These are phyloP conservation scores for Baronia brevicornis DNA, from an alignment of 2,888 invertebrate species.

Conservation along the genomic window DNA sequence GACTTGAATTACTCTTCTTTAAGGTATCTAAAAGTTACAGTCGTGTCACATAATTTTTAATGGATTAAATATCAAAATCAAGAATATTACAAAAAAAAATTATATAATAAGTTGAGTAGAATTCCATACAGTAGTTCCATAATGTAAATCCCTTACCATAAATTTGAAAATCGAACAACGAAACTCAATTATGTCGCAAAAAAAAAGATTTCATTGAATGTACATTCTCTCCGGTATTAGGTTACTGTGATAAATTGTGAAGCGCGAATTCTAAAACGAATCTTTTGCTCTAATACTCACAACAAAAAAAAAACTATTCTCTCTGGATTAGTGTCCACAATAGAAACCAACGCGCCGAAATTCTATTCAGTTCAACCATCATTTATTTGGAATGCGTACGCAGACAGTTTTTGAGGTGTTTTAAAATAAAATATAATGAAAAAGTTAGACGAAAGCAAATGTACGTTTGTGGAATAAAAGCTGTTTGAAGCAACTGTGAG, in stretches of 20 bases:
- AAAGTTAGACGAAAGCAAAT: not conserved
- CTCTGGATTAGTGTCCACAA: conserved; percentile 22
- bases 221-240: conserved; percentile 5
- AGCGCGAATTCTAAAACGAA: conserved; percentile 10
- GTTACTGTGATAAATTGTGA: conserved; percentile 12
- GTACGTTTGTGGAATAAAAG: too few species aligned
- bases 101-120: too few species aligned
- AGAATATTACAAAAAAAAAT: too few species aligned
- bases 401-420: not conserved
- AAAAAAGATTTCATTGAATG: conserved; percentile 9
- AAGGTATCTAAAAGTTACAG: too few species aligned
- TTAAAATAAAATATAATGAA: not conserved
- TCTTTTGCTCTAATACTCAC: conserved; percentile 9
- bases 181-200: conserved; percentile 9
- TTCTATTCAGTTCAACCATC: conserved; percentile 15
- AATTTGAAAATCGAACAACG: conserved; percentile 6
- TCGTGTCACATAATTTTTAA: too few species aligned
- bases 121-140: conserved; percentile 6
- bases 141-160: conserved; percentile 7
- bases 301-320: conserved; percentile 19
- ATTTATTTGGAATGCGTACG: too few species aligned
- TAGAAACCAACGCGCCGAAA: conserved; percentile 18
- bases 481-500: too few species aligned
- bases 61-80: too few species aligned
- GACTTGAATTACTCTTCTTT: too few species aligned